Evolutionary conservation across 92 coral and sea anemone genomes (phyloP).

Genomic region (Palythoa caribaeorum): DNA sequence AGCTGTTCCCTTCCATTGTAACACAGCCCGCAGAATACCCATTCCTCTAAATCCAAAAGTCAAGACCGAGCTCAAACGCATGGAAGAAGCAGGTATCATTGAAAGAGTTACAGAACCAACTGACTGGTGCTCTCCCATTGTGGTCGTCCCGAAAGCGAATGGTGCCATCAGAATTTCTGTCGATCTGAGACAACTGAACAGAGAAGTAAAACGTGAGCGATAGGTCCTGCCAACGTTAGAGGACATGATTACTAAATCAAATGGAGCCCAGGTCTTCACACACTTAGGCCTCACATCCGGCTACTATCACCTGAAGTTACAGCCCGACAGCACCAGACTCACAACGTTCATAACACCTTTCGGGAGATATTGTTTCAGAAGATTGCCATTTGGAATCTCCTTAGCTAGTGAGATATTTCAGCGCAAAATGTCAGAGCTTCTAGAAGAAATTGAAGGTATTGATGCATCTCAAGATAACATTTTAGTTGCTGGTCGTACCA

Average conservation of each 20-base stretch:
- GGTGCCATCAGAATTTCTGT: constrained; percentile 19
- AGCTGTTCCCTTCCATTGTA: not conserved
- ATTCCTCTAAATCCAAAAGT: not conserved
- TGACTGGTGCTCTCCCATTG: not conserved
- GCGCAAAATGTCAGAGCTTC: constrained; percentile 29
- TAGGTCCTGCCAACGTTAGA: not conserved
- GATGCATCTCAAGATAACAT: constrained; percentile 43
- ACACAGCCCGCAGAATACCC: not conserved
- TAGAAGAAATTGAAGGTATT: constrained; percentile 31
- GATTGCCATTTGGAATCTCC: constrained; percentile 41
- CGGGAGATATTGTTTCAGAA: constrained; percentile 32
- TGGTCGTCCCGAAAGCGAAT: constrained; percentile 35
- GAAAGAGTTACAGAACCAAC: constrained; percentile 17
- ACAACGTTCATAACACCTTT: constrained; percentile 43
- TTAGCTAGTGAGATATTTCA: constrained; percentile 46
- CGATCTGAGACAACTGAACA: constrained; percentile 32
- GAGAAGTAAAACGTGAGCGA: constrained; percentile 28
- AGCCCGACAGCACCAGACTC: constrained; percentile 36
- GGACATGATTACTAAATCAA: constrained; percentile 27
- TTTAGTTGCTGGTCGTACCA: constrained; percentile 33
- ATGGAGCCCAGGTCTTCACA: not conserved
- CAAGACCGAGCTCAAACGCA: not conserved
- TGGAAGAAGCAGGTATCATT: too few relatives aligned
- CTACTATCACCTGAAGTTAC: constrained; percentile 11
- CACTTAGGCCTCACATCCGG: constrained; percentile 42